A percentile compares a stretch with the other conserved stretches of the same genome.
Evolutionary conservation across 2,113 vertebrate species (phyloP).

Genomic region (Hippocampus abdominalis): DNA sequence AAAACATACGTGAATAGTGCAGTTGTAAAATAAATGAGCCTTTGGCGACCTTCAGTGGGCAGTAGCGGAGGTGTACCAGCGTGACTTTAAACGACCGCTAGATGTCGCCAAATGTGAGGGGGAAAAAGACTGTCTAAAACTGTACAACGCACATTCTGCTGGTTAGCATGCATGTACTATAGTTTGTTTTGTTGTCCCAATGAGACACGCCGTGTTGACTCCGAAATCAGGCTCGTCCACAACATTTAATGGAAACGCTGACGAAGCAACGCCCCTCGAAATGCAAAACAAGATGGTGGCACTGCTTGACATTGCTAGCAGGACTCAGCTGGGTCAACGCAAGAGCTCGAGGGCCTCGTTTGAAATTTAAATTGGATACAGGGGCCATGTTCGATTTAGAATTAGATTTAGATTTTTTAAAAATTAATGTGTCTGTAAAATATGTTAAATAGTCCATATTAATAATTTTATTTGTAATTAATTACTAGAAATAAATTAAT

Average conservation of each 20-base stretch:
- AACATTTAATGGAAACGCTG: slow-evolving; percentile 10
- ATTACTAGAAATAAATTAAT: no score
- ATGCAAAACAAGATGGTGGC: no score
- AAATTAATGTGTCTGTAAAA: no score
- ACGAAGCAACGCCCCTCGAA: not conserved
- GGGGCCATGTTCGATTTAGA: no score
- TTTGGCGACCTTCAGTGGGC: not conserved
- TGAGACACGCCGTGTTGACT: slow-evolving; percentile 40
- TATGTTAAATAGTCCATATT: no score
- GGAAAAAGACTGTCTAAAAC: not conserved
- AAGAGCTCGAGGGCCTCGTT: no score
- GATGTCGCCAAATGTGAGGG: not conserved
- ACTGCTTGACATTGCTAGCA: no score
- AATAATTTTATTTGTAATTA: no score
- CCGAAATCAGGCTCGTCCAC: slow-evolving; percentile 16
- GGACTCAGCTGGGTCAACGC: no score
- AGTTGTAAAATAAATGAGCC: not conserved
- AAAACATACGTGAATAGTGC: no score
- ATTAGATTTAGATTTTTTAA: no score
- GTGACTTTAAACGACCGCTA: not conserved
- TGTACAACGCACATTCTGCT: not conserved
- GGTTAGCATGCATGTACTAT: slow-evolving; percentile 18
- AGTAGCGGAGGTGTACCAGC: not conserved
- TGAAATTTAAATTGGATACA: no score
- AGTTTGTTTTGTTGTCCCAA: slow-evolving; percentile 49